Evolutionary conservation across 2,888 invertebrate genomes (phyloP).

Genomic region (Prosapia bicincta): DNA sequence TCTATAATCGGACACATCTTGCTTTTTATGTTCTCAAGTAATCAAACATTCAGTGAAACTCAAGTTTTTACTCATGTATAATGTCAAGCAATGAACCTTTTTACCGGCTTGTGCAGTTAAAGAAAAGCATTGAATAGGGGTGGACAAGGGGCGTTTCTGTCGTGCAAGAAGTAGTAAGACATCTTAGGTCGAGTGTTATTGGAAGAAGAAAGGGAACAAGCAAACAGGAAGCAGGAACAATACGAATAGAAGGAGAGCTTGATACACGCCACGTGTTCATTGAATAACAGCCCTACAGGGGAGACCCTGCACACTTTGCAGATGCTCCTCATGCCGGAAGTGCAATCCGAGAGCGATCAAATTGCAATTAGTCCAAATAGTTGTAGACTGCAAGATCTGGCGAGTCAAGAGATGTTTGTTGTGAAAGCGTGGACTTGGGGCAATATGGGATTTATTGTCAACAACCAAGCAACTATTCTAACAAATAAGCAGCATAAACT

Average conservation of each 20-base stretch:
- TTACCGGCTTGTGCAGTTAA: not conserved
- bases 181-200: constrained; percentile 4
- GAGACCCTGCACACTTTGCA: constrained; percentile 15
- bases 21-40: no score
- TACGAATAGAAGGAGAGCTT: constrained; percentile 33
- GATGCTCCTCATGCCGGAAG: constrained; percentile 21
- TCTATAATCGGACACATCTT: no score
- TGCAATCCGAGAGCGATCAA: not conserved
- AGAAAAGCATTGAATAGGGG: not conserved
- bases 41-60: no score
- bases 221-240: constrained; percentile 31
- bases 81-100: no score
- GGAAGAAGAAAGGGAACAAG: constrained; percentile 18
- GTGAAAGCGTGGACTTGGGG: no score
- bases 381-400: not conserved
- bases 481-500: no score
- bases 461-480: no score
- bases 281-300: constrained; percentile 12
- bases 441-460: no score
- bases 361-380: not conserved
- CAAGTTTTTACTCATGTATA: no score
- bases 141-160: not conserved
- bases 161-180: not conserved
- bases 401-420: no score
- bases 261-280: constrained; percentile 24